Conservation (phyloP, 2,113 vertebrate species). For the Cavia porcellus region DNA sequence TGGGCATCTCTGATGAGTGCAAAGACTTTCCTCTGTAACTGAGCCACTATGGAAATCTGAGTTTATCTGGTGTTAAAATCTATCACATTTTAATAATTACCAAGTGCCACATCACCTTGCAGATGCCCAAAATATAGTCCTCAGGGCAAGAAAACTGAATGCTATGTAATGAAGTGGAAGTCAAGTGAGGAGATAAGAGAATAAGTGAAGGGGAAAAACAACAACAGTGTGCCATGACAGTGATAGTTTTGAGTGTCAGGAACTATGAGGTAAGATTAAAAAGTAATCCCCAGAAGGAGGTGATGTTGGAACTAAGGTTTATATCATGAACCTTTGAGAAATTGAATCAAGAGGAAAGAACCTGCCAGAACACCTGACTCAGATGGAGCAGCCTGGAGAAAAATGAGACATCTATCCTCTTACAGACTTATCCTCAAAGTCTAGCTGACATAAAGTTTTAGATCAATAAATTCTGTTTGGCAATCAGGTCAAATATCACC, state of each 20-base stretch:
- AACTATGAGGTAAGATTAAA: not conserved
- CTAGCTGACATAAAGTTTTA: not conserved
- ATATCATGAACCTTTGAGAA: not conserved
- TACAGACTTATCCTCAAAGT: not conserved
- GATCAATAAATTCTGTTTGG: not conserved
- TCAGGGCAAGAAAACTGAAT: not conserved
- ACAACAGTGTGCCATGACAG: fast-evolving
- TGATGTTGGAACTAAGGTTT: not conserved
- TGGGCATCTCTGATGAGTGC: not conserved
- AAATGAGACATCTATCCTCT: not conserved
- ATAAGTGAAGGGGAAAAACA: fast-evolving
- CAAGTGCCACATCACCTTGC: not conserved
- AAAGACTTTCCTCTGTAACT: not conserved
- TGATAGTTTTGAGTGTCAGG: not conserved
- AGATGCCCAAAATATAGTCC: not conserved
- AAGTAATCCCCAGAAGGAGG: not conserved
- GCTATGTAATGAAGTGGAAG: not conserved
- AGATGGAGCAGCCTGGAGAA: not conserved
- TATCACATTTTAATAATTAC: not conserved
- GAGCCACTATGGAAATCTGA: not conserved
- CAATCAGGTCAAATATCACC: not conserved
- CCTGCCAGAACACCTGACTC: not conserved
- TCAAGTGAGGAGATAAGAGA: not conserved
- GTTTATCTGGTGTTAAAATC: not conserved
- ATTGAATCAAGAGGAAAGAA: not conserved